Evolutionary conservation across 2,888 invertebrate genomes (phyloP), one percentile per base, ranked within the genome.

Genomic region (Drosophila birchii): DNA sequence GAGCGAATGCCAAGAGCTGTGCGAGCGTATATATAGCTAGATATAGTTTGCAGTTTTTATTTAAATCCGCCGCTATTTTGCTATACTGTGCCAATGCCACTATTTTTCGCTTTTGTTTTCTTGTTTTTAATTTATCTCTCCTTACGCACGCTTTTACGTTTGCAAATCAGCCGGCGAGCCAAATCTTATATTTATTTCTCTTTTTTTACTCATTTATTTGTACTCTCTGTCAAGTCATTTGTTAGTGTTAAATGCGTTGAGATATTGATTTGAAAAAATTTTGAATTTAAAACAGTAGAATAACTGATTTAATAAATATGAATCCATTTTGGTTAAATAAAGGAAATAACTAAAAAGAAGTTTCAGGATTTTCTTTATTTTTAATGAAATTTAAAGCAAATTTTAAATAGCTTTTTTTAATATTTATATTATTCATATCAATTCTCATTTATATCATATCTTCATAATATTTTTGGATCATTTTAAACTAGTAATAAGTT

Each of bases 81-180:
- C 64, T 26, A 36, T 72, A 72, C 36, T 41, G 64, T 72, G 73
- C 53, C 55, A 62, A 62, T 71, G 71, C 49, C 64, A 57, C 11
- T n/a, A 47, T 34, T 45, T 53, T 54, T 56, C 41, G 47, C 11
- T 49, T 67, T 36, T 66, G 56, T 66, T 68, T 67, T 66, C 47
- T 67, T 51, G 51, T 51, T 51, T 56, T 64, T 79, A 78, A 76
- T 80, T 64, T 80, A 80, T 80, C 77, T 77, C 57, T 38, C 34
- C 53, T 62, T 58, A 41, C 71, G 68, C 71, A 67, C 57, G 54
- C 67, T 72, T 26, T 26, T 34, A 51, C 53, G 72, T 41, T 18
- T 56, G 64, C 56, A 53, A 67, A 51, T 54, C 71, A 57, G 71
- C 73, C 72, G 72, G 73, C 63, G 14, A 62, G 44, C 41, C 32